These are phyloP conservation scores for Megalopta genalis DNA, from an alignment of 1,140 invertebrate genomes.

Conservation along the genomic window DNA sequence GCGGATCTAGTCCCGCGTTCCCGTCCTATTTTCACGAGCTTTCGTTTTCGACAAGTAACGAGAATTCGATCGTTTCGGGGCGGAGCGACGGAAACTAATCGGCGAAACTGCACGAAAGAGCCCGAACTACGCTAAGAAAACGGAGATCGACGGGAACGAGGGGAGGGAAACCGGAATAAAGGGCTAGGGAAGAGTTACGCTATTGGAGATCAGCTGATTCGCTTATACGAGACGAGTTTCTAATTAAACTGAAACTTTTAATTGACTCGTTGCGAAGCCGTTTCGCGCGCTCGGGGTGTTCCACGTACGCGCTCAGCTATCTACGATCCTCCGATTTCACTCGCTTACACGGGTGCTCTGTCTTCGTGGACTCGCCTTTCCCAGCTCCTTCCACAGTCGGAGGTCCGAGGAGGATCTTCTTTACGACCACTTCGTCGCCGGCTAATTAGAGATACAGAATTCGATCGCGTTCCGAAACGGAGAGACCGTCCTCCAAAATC, in stretches of 20 bases:
- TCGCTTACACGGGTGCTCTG: not conserved
- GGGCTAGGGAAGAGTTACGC: conserved; percentile 16
- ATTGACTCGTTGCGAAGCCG: conserved; percentile 77
- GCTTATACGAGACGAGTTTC: conserved; percentile 70
- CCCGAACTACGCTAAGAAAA: not conserved
- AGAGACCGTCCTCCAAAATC: too few species aligned
- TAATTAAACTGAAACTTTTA: conserved; percentile 81
- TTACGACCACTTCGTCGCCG: conserved; percentile 11
- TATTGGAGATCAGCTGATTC: conserved; percentile 14
- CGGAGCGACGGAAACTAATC: not conserved
- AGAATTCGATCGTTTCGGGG: not conserved
- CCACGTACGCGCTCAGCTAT: conserved; percentile 45
- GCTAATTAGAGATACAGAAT: conserved; percentile 9
- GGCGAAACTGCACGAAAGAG: conserved; percentile 7
- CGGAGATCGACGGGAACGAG: not conserved
- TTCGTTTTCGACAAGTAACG: not conserved
- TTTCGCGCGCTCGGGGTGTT: conserved; percentile 67
- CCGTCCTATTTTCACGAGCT: not conserved
- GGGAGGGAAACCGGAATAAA: conserved; percentile 5
- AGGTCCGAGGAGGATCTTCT: not conserved
- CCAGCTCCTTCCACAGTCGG: not conserved
- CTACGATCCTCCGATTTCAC: conserved; percentile 43
- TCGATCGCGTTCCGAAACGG: not conserved
- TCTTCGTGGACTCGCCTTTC: not conserved
- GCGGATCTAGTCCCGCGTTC: not conserved